phyloP scores from a whole-genome alignment of 2,888 invertebrate genomes.

The Pyrochroa serraticornis region DNA sequence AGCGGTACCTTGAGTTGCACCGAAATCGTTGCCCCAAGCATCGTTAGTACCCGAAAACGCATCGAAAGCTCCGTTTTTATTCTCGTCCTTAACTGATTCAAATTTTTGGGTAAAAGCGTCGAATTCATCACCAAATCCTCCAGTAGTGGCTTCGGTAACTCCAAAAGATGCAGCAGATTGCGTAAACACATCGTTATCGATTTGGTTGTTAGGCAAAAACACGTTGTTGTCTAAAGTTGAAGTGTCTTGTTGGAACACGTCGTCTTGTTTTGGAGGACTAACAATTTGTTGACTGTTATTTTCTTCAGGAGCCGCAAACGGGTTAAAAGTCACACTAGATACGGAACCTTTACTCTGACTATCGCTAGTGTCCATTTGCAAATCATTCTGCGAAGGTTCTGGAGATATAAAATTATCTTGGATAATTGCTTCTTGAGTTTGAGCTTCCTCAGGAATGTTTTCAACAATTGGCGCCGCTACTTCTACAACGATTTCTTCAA shows the following conservation, averaged over 20 bases:
- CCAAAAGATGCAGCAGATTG: neutral
- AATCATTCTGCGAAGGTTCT: slow-evolving; percentile 51
- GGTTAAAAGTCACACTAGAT: slow-evolving; percentile 59
- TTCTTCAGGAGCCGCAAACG: slow-evolving; percentile 55
- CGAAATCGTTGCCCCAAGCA: slow-evolving; percentile 52
- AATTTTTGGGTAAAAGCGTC: slow-evolving; percentile 92
- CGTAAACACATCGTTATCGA: slow-evolving; percentile 5
- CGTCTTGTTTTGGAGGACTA: slow-evolving; percentile 40
- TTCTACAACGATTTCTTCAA: neutral
- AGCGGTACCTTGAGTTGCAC: slow-evolving; percentile 45
- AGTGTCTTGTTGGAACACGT: slow-evolving; percentile 30
- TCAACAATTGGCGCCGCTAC: slow-evolving; percentile 12
- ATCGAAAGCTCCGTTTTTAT: slow-evolving; percentile 60
- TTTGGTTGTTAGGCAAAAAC: slow-evolving; percentile 24
- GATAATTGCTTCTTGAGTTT: slow-evolving; percentile 20
- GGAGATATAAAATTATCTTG: slow-evolving; percentile 50
- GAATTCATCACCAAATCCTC: slow-evolving; percentile 82
- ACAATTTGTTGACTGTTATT: slow-evolving; percentile 25
- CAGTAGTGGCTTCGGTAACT: slow-evolving; percentile 42
- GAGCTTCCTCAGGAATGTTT: slow-evolving; percentile 5
- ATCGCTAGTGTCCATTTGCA: slow-evolving; percentile 57
- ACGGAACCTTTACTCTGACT: slow-evolving; percentile 56
- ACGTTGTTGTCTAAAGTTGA: slow-evolving; percentile 36
- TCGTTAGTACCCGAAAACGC: slow-evolving; percentile 58
- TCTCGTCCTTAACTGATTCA: slow-evolving; percentile 69